Percentiles rank a stretch among this genome's conserved stretches.
These are phyloP conservation scores for Aphyosemion australe DNA, from an alignment of 2,113 vertebrate species.

Conservation along the genomic window DNA sequence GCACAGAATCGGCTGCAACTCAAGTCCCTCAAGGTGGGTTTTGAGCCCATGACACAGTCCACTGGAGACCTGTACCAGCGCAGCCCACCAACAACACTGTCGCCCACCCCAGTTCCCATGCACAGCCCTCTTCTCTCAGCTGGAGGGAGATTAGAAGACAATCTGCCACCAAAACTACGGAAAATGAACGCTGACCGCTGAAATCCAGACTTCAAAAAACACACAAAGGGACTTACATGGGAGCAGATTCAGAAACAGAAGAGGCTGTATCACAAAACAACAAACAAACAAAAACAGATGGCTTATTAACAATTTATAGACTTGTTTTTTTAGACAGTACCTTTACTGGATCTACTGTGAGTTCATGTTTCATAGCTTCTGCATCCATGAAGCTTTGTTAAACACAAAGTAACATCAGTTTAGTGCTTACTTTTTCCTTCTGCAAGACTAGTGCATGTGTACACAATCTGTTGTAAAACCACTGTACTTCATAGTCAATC, in stretches of 20 bases:
- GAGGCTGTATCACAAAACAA: neutral
- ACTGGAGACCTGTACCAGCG: constrained; percentile 78
- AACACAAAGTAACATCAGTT: constrained; percentile 38
- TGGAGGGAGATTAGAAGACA: constrained; percentile 73
- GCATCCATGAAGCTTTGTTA: constrained; percentile 42
- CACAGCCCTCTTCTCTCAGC: constrained; percentile 60
- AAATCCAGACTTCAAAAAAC: constrained; percentile 18
- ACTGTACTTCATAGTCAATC: constrained; percentile 47
- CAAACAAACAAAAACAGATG: neutral
- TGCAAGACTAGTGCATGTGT: constrained; percentile 70
- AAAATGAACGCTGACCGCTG: constrained; percentile 81
- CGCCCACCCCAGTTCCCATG: constrained; percentile 46
- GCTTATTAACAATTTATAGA: constrained; percentile 10
- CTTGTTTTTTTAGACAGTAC: constrained; percentile 30
- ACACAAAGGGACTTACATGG: constrained; percentile 1
- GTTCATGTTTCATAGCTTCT: constrained; percentile 55
- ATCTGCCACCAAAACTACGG: constrained; percentile 80
- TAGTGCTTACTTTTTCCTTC: constrained; percentile 36
- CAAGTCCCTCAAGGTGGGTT: constrained; percentile 79
- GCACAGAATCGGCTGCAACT: constrained; percentile 74
- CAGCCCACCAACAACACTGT: constrained; percentile 58
- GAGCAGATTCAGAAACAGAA: neutral
- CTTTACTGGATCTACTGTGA: constrained; percentile 71
- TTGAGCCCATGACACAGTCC: constrained; percentile 82
- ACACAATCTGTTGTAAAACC: constrained; percentile 58